Conservation (phyloP, 2,113 vertebrate species). For the Chlorodrepanis virens region DNA sequence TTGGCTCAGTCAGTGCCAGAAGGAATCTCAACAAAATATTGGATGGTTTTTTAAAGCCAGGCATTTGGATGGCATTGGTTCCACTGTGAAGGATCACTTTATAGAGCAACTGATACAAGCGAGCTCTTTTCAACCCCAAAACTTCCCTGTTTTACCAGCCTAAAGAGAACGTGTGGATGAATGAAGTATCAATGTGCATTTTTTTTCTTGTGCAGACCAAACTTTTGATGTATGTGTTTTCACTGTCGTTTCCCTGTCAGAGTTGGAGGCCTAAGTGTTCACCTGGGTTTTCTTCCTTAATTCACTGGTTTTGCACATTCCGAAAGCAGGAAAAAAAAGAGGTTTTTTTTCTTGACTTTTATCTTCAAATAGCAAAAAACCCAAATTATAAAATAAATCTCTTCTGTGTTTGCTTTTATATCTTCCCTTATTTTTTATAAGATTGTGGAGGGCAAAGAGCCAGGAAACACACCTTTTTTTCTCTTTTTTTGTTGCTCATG, state of each 20-base stretch:
- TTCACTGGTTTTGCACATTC: neutral
- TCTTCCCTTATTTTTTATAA: neutral
- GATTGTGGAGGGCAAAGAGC: neutral
- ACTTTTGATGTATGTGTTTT: neutral
- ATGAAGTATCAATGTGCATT: neutral
- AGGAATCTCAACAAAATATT: neutral
- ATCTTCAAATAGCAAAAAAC: neutral
- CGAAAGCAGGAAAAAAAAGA: neutral
- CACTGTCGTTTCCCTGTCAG: neutral
- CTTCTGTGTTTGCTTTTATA: neutral
- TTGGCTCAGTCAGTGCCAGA: neutral
- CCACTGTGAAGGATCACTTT: neutral
- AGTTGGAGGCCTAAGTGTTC: neutral
- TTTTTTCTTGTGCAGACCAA: neutral
- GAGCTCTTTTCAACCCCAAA: neutral
- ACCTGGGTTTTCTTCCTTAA: neutral
- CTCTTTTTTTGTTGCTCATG: neutral
- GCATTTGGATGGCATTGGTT: neutral
- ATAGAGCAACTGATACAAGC: neutral
- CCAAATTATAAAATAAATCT: neutral
- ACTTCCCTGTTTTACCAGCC: neutral
- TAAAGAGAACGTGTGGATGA: neutral
- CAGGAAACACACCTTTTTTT: neutral
- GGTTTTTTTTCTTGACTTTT: neutral
- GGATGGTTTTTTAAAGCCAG: neutral